These are phyloP conservation scores for Eolophus roseicapilla DNA, from an alignment of 2,113 vertebrate genomes.

Conservation along the genomic window DNA sequence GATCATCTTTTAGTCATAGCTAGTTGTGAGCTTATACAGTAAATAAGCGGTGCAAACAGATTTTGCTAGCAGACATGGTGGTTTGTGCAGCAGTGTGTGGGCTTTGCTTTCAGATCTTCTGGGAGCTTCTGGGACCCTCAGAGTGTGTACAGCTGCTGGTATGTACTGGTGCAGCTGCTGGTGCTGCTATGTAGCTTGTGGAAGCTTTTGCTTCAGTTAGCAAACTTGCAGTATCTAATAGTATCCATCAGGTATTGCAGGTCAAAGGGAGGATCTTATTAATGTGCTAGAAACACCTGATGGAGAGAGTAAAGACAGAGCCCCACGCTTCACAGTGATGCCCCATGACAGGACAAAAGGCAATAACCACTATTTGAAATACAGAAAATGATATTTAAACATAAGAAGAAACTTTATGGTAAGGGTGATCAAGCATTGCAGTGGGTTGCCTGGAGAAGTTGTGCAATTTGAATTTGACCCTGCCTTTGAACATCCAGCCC, in stretches of 20 bases:
- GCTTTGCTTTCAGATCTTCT: not conserved
- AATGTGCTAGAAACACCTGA: not conserved
- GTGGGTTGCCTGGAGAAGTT: not conserved
- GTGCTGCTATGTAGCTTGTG: not conserved
- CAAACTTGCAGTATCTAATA: not conserved
- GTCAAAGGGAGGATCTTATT: not conserved
- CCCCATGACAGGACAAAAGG: not conserved
- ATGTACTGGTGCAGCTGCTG: not conserved
- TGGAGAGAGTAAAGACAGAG: not conserved
- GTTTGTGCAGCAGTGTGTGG: not conserved
- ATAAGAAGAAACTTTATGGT: not conserved
- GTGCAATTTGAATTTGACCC: not conserved
- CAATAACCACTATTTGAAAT: not conserved
- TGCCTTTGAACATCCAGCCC: no score
- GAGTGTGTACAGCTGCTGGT: not conserved
- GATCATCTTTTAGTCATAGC: not conserved
- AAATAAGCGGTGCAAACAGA: not conserved
- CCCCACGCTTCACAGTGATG: not conserved
- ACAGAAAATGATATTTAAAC: not conserved
- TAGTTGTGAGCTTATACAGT: not conserved
- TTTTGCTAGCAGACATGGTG: not conserved
- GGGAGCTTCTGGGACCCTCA: not conserved
- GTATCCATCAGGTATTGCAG: not conserved
- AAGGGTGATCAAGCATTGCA: not conserved
- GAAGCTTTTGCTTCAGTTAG: not conserved